A percentile compares a stretch with the other conserved stretches of the same genome.
Conservation (phyloP, 2,113 vertebrate species). For the Carollia perspicillata region DNA sequence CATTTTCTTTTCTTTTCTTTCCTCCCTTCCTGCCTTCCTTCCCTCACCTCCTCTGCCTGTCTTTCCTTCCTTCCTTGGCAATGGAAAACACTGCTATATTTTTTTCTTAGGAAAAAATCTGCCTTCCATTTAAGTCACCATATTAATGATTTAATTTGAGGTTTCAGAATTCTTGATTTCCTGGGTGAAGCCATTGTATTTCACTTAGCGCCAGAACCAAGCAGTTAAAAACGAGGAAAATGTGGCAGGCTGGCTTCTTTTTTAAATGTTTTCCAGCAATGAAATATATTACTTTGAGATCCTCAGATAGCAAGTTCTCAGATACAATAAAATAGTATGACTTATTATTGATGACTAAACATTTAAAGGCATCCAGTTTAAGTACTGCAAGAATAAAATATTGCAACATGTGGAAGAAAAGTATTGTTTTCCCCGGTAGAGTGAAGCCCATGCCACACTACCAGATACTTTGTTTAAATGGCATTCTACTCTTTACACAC, state of each 20-base stretch:
- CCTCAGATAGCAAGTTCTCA: neutral
- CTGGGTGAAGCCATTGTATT: slow-evolving; percentile 7
- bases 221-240: neutral
- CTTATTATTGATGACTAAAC: slow-evolving; percentile 24
- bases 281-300: neutral
- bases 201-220: neutral
- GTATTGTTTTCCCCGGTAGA: neutral
- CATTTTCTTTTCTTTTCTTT: neutral
- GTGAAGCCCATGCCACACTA: neutral
- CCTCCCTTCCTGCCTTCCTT: neutral
- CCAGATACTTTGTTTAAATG: slow-evolving; percentile 13
- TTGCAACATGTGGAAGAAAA: slow-evolving; percentile 12
- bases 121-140: slow-evolving; percentile 65
- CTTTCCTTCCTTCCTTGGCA: slow-evolving; percentile 46
- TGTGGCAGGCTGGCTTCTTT: neutral
- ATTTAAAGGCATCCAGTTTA: slow-evolving; percentile 23
- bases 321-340: neutral
- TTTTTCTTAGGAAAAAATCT: slow-evolving; percentile 47
- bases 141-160: slow-evolving; percentile 66
- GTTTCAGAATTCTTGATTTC: slow-evolving; percentile 44
- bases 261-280: neutral
- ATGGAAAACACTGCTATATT: slow-evolving; percentile 47
- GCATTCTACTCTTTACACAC: slow-evolving; percentile 27
- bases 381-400: neutral
- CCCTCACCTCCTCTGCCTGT: too few relatives aligned